Conservation (phyloP, 2,113 vertebrate genomes). For the Brachypodius melanocephalos region DNA sequence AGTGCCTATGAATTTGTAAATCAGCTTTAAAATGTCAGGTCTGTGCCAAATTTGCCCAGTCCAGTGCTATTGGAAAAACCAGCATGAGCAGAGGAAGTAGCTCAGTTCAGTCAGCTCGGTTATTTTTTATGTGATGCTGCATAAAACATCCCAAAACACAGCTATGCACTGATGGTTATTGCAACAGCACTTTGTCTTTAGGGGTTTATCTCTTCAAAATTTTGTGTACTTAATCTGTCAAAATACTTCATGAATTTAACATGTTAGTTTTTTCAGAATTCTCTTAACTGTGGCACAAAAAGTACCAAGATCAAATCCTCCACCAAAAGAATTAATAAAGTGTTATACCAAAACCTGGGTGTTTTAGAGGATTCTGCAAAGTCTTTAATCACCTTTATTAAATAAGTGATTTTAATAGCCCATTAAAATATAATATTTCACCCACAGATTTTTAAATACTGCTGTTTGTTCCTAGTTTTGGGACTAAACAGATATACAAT, state of each 20-base stretch:
- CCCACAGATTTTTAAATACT: not conserved
- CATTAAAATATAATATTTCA: not conserved
- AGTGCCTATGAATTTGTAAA: not conserved
- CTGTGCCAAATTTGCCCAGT: not conserved
- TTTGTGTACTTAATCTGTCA: not conserved
- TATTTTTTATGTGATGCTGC: not conserved
- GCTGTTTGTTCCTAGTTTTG: not conserved
- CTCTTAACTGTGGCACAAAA: not conserved
- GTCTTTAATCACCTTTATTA: not conserved
- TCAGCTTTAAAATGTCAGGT: not conserved
- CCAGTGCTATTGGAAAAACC: not conserved
- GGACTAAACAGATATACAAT: not conserved
- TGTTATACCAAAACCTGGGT: not conserved
- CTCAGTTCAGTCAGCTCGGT: not conserved
- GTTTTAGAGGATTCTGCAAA: not conserved
- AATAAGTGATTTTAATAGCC: not conserved
- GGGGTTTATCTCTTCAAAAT: not conserved
- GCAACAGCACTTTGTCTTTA: not conserved
- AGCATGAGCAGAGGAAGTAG: not conserved
- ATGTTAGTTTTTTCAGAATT: not conserved
- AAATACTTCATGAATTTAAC: not conserved
- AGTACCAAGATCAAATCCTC: not conserved
- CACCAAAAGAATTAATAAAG: not conserved
- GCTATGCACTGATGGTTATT: not conserved
- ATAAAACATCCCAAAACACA: not conserved